These are phyloP conservation scores for Agapostemon virescens DNA, from an alignment of 2,888 invertebrate genomes.

Conservation along the genomic window DNA sequence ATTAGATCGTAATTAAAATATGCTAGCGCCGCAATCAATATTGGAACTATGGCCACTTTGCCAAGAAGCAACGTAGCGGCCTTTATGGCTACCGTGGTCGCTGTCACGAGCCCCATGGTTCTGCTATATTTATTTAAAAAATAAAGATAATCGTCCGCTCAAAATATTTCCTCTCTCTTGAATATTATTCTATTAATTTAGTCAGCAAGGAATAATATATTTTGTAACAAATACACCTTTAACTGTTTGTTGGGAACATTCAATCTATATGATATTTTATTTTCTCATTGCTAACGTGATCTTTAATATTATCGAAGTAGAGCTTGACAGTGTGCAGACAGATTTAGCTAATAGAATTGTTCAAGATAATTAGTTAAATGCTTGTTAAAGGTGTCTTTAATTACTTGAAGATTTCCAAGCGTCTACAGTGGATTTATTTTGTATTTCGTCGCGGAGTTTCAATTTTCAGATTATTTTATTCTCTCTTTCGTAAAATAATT, in stretches of 20 bases:
- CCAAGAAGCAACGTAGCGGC: constrained; percentile 87
- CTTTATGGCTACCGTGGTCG: constrained; percentile 86
- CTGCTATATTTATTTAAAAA: background rate
- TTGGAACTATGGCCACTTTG: constrained; percentile 87
- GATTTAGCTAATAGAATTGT: too few relatives aligned
- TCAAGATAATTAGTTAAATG: background rate
- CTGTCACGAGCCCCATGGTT: constrained; percentile 78
- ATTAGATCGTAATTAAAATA: constrained; percentile 92
- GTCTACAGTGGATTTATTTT: background rate
- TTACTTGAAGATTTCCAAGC: too few relatives aligned
- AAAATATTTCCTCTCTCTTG: background rate
- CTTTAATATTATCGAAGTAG: too few relatives aligned
- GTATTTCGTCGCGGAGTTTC: background rate
- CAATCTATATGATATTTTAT: background rate
- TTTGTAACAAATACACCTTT: background rate
- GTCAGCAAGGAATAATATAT: background rate
- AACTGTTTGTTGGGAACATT: background rate
- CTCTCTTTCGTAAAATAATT: background rate
- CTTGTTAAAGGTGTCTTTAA: background rate
- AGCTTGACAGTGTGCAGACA: too few relatives aligned
- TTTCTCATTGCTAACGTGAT: background rate
- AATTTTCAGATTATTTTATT: background rate
- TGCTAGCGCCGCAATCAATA: constrained; percentile 88
- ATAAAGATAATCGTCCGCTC: background rate
- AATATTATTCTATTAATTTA: background rate